Conservation (phyloP, 2,888 invertebrate species). For the Perizoma affinitatum region DNA sequence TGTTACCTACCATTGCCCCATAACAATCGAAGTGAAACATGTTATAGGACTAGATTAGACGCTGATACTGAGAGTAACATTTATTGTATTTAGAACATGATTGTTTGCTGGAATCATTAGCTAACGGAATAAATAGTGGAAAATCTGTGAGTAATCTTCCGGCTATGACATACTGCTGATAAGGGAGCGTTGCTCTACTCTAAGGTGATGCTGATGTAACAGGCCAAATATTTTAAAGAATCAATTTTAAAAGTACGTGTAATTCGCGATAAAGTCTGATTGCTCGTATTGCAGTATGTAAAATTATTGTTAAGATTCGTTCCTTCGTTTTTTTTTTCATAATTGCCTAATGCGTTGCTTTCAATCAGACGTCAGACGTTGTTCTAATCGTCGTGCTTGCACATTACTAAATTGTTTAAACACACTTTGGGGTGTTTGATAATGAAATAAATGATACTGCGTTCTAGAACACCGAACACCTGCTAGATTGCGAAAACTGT, state of each 20-base stretch:
- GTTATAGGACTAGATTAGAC: constrained; percentile 8
- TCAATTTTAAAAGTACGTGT: too few species aligned
- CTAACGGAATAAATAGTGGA: constrained; percentile 25
- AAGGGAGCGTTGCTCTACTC: constrained; percentile 33
- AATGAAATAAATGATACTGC: not conserved
- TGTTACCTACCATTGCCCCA: constrained; percentile 5
- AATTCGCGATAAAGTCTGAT: too few species aligned
- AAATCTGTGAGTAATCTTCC: constrained; percentile 35
- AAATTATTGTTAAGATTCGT: too few species aligned
- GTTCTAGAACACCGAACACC: constrained; percentile 8
- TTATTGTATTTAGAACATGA: constrained; percentile 20
- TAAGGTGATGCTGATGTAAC: constrained; percentile 43
- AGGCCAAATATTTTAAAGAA: constrained; percentile 34
- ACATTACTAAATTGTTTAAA: too few species aligned
- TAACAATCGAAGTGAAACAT: constrained; percentile 1
- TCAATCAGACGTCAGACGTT: too few species aligned
- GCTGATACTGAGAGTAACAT: not conserved
- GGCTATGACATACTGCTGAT: constrained; percentile 31
- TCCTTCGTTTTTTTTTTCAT: too few species aligned
- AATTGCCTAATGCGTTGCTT: too few species aligned
- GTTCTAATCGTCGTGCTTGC: too few species aligned
- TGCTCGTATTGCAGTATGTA: too few species aligned
- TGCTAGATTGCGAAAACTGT: constrained; percentile 3
- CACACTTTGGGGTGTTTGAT: too few species aligned
- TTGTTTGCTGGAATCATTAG: constrained; percentile 29